These are phyloP conservation scores for Heliocidaris erythrogramma DNA, from an alignment of 35 echinoderm and acorn worm genomes.

Conservation along the genomic window DNA sequence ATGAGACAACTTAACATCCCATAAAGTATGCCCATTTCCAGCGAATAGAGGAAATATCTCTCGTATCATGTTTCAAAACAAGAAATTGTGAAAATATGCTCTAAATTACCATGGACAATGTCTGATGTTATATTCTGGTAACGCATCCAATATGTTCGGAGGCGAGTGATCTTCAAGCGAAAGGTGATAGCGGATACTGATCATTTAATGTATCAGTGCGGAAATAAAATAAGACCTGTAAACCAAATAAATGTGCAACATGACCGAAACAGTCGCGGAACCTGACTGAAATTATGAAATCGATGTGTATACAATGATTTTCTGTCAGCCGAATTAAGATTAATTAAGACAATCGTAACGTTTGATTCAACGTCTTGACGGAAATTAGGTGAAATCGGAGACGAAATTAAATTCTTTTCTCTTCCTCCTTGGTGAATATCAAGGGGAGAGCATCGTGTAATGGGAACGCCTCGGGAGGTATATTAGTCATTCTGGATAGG, in stretches of 20 bases:
- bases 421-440: background rate
- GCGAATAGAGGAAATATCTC: background rate
- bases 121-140: background rate
- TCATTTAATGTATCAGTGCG: background rate
- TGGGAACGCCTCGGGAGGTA: background rate
- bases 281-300: background rate
- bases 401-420: background rate
- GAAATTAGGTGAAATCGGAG: background rate
- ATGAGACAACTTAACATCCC: background rate
- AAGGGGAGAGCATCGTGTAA: background rate
- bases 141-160: background rate
- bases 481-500: background rate
- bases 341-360: background rate
- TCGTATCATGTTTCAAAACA: background rate
- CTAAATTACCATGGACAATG: background rate
- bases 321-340: background rate
- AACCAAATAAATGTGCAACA: background rate
- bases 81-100: conserved; percentile 5
- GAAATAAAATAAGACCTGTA: background rate
- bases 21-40: no score
- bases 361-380: background rate
- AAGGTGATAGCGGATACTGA: background rate
- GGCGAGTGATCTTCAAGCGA: background rate
- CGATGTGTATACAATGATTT: background rate
- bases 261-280: background rate